A percentile compares a stretch with the other conserved stretches of the same genome.
Evolutionary conservation across 37 sponge, comb jelly and placozoan species (phyloP).

Genomic region (Lycopodina hypogea): DNA sequence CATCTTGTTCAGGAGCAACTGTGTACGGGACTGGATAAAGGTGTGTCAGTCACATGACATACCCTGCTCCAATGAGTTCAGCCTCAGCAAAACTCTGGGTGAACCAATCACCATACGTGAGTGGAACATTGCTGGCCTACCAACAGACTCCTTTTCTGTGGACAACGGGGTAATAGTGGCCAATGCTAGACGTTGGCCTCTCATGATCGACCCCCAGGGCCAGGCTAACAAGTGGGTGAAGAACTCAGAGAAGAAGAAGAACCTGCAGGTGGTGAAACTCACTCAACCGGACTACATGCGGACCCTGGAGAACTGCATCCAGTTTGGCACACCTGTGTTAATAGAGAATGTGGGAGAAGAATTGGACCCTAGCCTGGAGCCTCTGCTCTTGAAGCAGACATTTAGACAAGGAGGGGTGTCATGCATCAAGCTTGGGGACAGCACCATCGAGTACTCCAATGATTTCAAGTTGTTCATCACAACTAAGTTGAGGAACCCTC

Average conservation of each 20-base stretch:
- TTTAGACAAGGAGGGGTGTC: constrained; percentile 98
- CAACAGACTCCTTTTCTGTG: constrained; percentile 93
- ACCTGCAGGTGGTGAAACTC: constrained; percentile 91
- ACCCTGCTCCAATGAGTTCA: constrained; percentile 85
- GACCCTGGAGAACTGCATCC: constrained; percentile 98
- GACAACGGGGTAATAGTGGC: constrained; percentile 98
- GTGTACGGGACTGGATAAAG: constrained; percentile 75
- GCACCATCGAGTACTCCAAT: constrained; percentile 90
- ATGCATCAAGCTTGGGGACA: constrained; percentile 97
- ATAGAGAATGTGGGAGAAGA: constrained; percentile 99
- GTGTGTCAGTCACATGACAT: constrained; percentile 74
- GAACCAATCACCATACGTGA: constrained; percentile 99
- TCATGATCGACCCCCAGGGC: constrained; percentile 99
- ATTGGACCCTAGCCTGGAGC: constrained; percentile 96
- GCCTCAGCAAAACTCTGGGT: constrained; percentile 88
- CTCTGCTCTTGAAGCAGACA: constrained; percentile 96
- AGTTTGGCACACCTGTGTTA: constrained; percentile 96
- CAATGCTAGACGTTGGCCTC: constrained; percentile 97
- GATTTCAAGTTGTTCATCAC: constrained; percentile 98
- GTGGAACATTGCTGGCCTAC: constrained; percentile 98
- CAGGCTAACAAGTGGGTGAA: constrained; percentile 99
- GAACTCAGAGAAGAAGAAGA: constrained; percentile 86
- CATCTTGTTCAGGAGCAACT: constrained; percentile 16
- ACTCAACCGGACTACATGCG: constrained; percentile 94
- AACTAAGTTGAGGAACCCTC: constrained; percentile 97